These are phyloP conservation scores for Diorhabda sublineata DNA, from an alignment of 1,140 invertebrate species.

Conservation along the genomic window DNA sequence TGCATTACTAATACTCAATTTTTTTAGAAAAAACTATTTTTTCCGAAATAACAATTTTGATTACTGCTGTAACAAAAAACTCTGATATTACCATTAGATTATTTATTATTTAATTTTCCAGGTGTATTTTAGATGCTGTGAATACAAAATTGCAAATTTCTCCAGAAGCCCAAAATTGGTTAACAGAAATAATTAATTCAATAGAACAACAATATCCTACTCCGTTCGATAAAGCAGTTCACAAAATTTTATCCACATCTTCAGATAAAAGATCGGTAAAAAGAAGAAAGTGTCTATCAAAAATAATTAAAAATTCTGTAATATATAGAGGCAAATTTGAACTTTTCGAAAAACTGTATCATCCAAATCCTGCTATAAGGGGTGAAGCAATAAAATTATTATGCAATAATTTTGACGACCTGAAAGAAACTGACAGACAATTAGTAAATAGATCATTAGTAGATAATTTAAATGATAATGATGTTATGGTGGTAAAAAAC, in stretches of 20 bases:
- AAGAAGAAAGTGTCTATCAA: slow-evolving; percentile 25
- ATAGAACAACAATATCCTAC: slow-evolving; percentile 56
- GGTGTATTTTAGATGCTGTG: slow-evolving; percentile 23
- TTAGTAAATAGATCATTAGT: slow-evolving; percentile 55
- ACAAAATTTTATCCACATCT: slow-evolving; percentile 31
- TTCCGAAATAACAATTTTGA: too few species aligned
- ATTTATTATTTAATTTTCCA: slow-evolving; percentile 18
- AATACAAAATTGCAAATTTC: slow-evolving; percentile 24
- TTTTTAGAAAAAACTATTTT: too few species aligned
- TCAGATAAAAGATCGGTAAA: slow-evolving; percentile 17
- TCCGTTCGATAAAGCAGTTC: slow-evolving; percentile 59
- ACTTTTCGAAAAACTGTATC: slow-evolving; percentile 64
- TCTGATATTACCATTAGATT: too few species aligned
- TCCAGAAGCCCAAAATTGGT: slow-evolving; percentile 30
- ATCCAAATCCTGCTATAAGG: slow-evolving; percentile 58
- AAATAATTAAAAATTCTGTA: slow-evolving; percentile 28
- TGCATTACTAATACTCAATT: too few species aligned
- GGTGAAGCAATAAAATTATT: slow-evolving; percentile 59
- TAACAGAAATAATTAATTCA: slow-evolving; percentile 25
- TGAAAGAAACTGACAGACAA: slow-evolving; percentile 51
- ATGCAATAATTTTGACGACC: slow-evolving; percentile 49
- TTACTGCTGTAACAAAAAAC: too few species aligned
- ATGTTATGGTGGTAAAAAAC: slow-evolving; percentile 51
- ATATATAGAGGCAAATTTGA: slow-evolving; percentile 38
- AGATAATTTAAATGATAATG: slow-evolving; percentile 57